Conservation (phyloP, 1,140 invertebrate species). For the Trichonephila clavata region DNA sequence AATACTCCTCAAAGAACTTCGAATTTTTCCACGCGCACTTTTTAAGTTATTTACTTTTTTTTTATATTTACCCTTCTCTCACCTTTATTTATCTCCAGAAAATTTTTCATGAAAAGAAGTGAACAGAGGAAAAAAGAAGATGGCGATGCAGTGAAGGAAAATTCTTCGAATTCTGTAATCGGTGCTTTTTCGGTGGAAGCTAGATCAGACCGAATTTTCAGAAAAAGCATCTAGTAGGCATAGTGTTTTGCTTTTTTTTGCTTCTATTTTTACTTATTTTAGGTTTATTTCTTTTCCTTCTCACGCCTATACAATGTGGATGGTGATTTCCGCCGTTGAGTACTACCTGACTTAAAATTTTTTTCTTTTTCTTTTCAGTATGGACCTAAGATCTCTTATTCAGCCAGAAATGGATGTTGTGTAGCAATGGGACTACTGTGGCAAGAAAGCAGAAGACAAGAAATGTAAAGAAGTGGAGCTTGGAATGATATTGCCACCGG, state of each 20-base stretch:
- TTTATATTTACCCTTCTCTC: not conserved
- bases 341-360: not conserved
- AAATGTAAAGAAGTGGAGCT: not conserved
- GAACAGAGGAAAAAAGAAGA: not conserved
- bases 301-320: not conserved
- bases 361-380: slow-evolving; percentile 29
- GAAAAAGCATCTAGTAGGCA: slow-evolving; percentile 54
- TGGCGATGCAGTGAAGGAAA: not conserved
- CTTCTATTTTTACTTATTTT: not conserved
- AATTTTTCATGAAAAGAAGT: slow-evolving; percentile 31
- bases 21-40: slow-evolving; percentile 63
- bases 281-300: slow-evolving; percentile 3
- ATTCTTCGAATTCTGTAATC: slow-evolving; percentile 64
- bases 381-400: slow-evolving; percentile 43
- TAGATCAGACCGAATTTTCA: slow-evolving; percentile 52
- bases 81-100: not conserved
- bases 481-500: slow-evolving; percentile 11
- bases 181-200: slow-evolving; percentile 46
- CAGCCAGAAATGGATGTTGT: slow-evolving; percentile 32
- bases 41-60: slow-evolving; percentile 57
- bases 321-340: not conserved
- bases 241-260: not conserved
- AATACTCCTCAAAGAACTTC: slow-evolving; percentile 45
- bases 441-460: not conserved
- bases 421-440: not conserved